phyloP scores from a whole-genome alignment of 2,113 vertebrate species.

The Addax nasomaculatus region DNA sequence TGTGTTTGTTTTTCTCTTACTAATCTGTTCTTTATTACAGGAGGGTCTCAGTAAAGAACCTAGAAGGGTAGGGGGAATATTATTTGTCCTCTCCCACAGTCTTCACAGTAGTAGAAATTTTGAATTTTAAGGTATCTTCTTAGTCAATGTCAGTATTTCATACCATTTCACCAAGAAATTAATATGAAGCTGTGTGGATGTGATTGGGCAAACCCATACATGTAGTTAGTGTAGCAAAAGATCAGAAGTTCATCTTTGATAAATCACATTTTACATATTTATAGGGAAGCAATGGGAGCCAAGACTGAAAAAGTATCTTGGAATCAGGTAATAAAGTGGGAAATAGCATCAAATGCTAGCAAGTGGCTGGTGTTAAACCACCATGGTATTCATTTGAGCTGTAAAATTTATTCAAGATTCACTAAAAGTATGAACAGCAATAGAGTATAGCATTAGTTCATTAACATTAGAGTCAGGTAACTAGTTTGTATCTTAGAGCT shows the following conservation, averaged over 20 bases:
- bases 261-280: background rate
- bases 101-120: background rate
- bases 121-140: background rate
- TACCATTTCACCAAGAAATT: slow-evolving; percentile 20
- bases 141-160: slow-evolving; percentile 14
- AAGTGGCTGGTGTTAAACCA: background rate
- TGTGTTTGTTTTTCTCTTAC: background rate
- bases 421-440: background rate
- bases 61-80: background rate
- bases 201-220: background rate
- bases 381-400: background rate
- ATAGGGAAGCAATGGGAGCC: background rate
- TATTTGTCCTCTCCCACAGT: background rate
- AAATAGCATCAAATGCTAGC: slow-evolving; percentile 19
- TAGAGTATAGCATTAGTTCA: background rate
- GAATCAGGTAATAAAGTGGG: background rate
- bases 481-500: background rate
- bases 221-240: background rate
- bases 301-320: background rate
- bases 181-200: slow-evolving; percentile 6
- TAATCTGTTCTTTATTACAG: background rate
- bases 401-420: background rate
- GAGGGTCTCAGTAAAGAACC: background rate
- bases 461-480: background rate
- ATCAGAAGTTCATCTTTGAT: background rate